Percentiles rank a stretch among this genome's conserved stretches.
phyloP scores from a whole-genome alignment of 2,113 vertebrate species.

The Prochilodus magdalenae region DNA sequence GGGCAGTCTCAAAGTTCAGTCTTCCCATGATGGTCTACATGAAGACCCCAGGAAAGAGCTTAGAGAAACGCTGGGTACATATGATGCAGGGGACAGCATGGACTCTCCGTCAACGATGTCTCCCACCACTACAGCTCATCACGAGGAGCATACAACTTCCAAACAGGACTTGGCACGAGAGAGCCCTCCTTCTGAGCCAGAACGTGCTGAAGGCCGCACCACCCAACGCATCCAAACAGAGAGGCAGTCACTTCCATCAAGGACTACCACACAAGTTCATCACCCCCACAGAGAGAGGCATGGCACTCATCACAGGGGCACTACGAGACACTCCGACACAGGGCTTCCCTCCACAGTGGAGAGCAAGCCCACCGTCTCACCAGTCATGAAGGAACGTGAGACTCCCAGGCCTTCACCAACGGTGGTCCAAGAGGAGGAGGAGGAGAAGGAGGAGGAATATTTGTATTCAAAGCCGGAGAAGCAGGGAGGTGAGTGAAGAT shows the following conservation, averaged over 20 bases:
- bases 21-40: conserved; percentile 51
- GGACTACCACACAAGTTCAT: conserved; percentile 39
- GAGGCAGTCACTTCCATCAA: conserved; percentile 26
- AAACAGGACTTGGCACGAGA: conserved; percentile 48
- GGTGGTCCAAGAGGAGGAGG: conserved; percentile 65
- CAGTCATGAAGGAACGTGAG: conserved; percentile 65
- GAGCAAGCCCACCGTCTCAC: conserved; percentile 72
- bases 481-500: conserved; percentile 23
- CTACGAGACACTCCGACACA: neutral
- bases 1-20: conserved; percentile 44
- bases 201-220: conserved; percentile 28
- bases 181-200: conserved; percentile 53
- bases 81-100: conserved; percentile 45
- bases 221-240: conserved; percentile 52
- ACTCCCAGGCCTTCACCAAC: conserved; percentile 72
- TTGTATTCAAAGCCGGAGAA: conserved; percentile 62
- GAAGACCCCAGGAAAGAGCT: conserved; percentile 59
- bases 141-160: conserved; percentile 49
- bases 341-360: conserved; percentile 12
- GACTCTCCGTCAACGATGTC: conserved; percentile 23
- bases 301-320: too few species aligned
- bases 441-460: conserved; percentile 49
- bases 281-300: conserved; percentile 47
- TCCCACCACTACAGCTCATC: conserved; percentile 44
- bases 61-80: conserved; percentile 48